Conservation (phyloP, 2,797 vertebrate genomes). For the Acipenser oxyrinchus region DNA sequence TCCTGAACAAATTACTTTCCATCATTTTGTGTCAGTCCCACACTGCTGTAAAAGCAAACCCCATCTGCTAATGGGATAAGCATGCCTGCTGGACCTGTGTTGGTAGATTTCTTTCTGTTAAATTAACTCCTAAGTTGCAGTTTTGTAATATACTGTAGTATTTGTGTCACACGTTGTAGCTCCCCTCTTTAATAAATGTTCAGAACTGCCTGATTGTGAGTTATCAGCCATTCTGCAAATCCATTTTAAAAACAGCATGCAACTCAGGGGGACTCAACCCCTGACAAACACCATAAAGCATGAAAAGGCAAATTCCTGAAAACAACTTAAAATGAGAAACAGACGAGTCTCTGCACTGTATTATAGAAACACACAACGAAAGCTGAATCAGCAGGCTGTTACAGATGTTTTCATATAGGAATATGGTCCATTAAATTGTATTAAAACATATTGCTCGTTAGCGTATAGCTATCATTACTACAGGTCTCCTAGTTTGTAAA, state of each 20-base stretch:
- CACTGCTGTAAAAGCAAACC: background rate
- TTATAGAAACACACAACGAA: background rate
- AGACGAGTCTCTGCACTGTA: background rate
- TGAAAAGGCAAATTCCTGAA: background rate
- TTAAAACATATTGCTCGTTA: too few species aligned
- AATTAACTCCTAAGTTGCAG: too few species aligned
- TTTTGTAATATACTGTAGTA: too few species aligned
- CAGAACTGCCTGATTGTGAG: background rate
- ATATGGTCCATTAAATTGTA: too few species aligned
- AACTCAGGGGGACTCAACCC: slow-evolving; percentile 24
- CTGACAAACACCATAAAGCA: background rate
- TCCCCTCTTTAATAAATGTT: too few species aligned
- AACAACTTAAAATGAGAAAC: slow-evolving; percentile 2
- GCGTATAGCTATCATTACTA: too few species aligned
- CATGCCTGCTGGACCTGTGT: background rate
- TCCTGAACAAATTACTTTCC: background rate
- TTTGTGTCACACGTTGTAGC: too few species aligned
- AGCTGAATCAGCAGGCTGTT: too few species aligned
- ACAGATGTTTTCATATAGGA: too few species aligned
- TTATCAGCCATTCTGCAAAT: slow-evolving; percentile 38
- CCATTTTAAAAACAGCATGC: background rate
- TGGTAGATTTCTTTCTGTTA: too few species aligned
- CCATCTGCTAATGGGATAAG: slow-evolving; percentile 1
- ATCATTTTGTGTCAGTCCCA: background rate
- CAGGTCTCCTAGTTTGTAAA: too few species aligned